phyloP scores from a whole-genome alignment of 92 coral and sea anemone species.

The Epizoanthus ramosus region DNA sequence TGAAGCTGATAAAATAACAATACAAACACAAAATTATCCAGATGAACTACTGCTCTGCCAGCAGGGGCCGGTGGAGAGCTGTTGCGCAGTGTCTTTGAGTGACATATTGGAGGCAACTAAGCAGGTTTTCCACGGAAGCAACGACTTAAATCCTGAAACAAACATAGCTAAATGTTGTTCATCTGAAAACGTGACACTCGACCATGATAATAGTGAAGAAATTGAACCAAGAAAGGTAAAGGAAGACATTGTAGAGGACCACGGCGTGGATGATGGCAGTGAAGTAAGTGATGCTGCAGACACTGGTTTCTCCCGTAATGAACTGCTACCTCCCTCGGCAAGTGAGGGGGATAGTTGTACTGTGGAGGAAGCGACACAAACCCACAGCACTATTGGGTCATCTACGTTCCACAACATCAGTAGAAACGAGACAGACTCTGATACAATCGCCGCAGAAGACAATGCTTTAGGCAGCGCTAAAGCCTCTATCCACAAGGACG shows the following conservation, averaged over 20 bases:
- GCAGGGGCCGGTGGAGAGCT: background rate
- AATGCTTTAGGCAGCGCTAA: background rate
- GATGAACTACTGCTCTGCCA: background rate
- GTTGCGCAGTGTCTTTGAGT: conserved; percentile 28
- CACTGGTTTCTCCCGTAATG: background rate
- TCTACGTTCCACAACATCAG: background rate
- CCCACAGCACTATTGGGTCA: background rate
- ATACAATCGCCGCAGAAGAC: background rate
- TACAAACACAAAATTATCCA: background rate
- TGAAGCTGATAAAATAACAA: background rate
- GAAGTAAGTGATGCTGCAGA: background rate
- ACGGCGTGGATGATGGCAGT: background rate
- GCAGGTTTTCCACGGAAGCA: background rate
- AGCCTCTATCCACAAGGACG: background rate
- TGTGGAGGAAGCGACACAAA: background rate
- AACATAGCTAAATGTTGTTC: too few relatives aligned
- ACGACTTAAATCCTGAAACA: background rate
- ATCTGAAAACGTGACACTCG: background rate
- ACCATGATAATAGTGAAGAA: background rate
- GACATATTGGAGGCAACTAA: conserved; percentile 9
- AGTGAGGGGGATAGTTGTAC: conserved; percentile 7
- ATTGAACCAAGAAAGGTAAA: background rate
- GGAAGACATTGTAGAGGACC: background rate
- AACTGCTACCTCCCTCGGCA: background rate
- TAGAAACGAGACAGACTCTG: background rate